These are phyloP conservation scores for Alosa alosa DNA, from an alignment of 2,113 vertebrate genomes.

Conservation along the genomic window DNA sequence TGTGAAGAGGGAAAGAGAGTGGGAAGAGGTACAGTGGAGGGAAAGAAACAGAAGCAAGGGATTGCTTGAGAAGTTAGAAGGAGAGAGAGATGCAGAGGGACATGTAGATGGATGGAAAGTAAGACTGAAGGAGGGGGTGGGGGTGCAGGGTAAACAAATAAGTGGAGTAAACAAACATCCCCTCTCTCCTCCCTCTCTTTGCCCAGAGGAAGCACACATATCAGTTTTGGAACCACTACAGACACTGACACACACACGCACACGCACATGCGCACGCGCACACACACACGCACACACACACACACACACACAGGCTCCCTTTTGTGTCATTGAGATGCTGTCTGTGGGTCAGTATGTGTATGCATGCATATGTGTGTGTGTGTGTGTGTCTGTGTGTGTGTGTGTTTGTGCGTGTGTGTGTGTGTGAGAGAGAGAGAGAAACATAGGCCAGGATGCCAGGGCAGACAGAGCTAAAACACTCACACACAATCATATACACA, in stretches of 20 bases:
- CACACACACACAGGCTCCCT: background rate
- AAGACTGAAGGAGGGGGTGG: no score
- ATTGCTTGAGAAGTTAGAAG: background rate
- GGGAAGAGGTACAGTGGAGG: background rate
- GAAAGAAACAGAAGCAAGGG: background rate
- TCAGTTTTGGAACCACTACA: background rate
- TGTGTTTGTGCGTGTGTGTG: no score
- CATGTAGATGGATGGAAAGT: background rate
- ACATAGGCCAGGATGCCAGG: background rate
- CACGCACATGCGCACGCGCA: background rate
- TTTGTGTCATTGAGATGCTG: no score
- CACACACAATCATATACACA: background rate
- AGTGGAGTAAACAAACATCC: background rate
- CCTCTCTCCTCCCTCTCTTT: no score
- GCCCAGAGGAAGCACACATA: background rate
- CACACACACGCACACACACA: background rate
- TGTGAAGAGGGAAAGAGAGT: no score
- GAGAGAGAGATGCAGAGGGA: background rate
- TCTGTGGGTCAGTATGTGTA: no score
- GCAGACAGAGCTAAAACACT: no score
- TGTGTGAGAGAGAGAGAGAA: background rate
- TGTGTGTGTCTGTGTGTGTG: no score
- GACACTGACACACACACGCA: background rate
- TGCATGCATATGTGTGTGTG: no score
- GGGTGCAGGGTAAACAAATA: background rate